Conservation (phyloP, 2,888 invertebrate species). For the Terebella lapidaria region DNA sequence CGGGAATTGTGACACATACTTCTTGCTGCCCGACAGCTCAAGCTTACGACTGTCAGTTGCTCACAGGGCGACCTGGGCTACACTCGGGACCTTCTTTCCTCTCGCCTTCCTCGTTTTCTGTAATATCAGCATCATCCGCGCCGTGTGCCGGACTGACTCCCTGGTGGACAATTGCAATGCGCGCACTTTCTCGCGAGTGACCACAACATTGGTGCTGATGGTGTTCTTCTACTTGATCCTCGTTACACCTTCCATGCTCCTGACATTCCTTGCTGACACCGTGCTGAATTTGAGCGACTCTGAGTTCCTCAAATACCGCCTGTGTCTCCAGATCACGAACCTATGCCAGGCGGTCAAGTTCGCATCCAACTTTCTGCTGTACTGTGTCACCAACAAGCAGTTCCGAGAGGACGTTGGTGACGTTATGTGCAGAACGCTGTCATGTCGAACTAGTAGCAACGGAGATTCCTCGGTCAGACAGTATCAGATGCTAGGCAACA, state of each 20-base stretch:
- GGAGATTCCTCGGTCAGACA: too few species aligned
- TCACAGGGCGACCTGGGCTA: slow-evolving; percentile 40
- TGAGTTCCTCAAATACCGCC: background rate
- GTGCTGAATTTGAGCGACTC: background rate
- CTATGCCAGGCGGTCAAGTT: slow-evolving; percentile 1
- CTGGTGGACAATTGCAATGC: too few species aligned
- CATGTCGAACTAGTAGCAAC: too few species aligned
- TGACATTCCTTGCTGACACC: slow-evolving; percentile 8
- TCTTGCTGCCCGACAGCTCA: background rate
- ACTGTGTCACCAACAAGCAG: slow-evolving; percentile 1
- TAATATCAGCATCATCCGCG: slow-evolving; percentile 32
- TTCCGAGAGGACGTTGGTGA: too few species aligned
- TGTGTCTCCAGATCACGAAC: background rate
- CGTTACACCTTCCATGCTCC: slow-evolving; percentile 42
- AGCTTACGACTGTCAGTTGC: background rate
- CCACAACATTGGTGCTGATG: slow-evolving; percentile 40
- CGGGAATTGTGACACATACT: background rate
- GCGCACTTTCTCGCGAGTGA: slow-evolving; percentile 27
- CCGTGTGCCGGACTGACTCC: background rate
- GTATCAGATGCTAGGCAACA: too few species aligned
- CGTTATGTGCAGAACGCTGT: too few species aligned
- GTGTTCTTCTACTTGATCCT: slow-evolving; percentile 41
- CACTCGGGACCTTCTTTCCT: slow-evolving; percentile 42
- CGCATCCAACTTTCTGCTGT: slow-evolving; percentile 1
- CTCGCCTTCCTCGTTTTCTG: slow-evolving; percentile 40